Conservation (phyloP, 2,113 vertebrate species). For the Boleophthalmus pectinirostris region DNA sequence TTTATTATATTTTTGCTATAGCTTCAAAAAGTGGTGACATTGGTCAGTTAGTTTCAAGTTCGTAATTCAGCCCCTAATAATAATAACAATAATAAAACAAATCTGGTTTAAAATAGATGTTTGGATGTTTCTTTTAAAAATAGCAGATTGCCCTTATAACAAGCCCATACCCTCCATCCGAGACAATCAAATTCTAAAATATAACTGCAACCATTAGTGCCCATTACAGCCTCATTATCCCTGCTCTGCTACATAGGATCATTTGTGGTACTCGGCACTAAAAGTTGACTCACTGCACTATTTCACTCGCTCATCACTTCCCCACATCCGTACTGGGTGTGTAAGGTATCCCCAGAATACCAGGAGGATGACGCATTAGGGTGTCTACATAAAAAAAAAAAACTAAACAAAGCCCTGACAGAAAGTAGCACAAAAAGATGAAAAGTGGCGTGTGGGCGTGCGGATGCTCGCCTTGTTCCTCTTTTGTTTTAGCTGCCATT, state of each 20-base stretch:
- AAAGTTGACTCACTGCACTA: slow-evolving; percentile 28
- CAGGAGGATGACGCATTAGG: slow-evolving; percentile 25
- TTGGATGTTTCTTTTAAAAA: not conserved
- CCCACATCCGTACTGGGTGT: not conserved
- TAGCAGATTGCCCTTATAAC: not conserved
- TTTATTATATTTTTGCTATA: no score
- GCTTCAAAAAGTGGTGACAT: no score
- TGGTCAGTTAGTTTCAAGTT: no score
- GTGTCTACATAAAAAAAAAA: slow-evolving; percentile 39
- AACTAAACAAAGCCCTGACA: slow-evolving; percentile 8
- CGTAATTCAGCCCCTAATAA: no score
- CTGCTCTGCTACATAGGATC: slow-evolving; percentile 2
- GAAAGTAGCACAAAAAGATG: slow-evolving; percentile 32
- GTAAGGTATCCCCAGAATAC: slow-evolving; percentile 35
- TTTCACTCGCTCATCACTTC: slow-evolving; percentile 4
- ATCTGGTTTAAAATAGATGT: no score
- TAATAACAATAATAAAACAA: not conserved
- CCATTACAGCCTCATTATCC: not conserved
- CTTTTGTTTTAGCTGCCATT: slow-evolving; percentile 30
- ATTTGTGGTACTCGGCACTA: not conserved
- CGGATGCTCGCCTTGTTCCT: slow-evolving; percentile 18
- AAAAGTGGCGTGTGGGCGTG: slow-evolving; percentile 28
- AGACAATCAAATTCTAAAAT: no score
- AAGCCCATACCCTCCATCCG: no score
- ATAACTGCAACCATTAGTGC: not conserved